Conservation (phyloP, 1,140 invertebrate species). For the Temnothorax curvispinosus region DNA sequence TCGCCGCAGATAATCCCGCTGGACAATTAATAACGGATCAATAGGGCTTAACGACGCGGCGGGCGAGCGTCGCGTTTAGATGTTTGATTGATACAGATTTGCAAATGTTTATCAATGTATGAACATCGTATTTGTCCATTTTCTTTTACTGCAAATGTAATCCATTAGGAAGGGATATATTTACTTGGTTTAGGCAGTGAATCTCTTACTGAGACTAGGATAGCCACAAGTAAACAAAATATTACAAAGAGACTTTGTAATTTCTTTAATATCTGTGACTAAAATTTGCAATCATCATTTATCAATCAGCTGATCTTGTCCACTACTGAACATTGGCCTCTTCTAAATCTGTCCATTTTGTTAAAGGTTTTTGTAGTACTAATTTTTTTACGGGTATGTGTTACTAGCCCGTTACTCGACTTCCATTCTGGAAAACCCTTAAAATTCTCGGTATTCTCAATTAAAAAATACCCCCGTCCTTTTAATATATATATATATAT, state of each 20-base stretch:
- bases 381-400: no score
- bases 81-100: constrained; percentile 46
- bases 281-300: background rate
- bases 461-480: no score
- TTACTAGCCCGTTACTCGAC: no score
- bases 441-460: no score
- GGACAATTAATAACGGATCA: constrained; percentile 46
- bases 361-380: no score
- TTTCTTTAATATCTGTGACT: background rate
- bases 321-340: no score
- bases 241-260: background rate
- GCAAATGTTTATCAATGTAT: constrained; percentile 26
- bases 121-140: constrained; percentile 1
- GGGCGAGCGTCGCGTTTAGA: background rate
- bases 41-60: constrained; percentile 14
- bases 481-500: no score
- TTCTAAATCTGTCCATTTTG: no score
- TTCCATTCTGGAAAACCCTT: no score
- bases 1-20: constrained; percentile 29
- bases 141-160: constrained; percentile 1
- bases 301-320: no score
- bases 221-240: constrained; percentile 3
- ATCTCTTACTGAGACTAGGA: background rate
- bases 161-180: background rate
- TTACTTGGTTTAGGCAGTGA: background rate